phyloP scores from a whole-genome alignment of 2,113 vertebrate species.

The Diadophis punctatus region DNA sequence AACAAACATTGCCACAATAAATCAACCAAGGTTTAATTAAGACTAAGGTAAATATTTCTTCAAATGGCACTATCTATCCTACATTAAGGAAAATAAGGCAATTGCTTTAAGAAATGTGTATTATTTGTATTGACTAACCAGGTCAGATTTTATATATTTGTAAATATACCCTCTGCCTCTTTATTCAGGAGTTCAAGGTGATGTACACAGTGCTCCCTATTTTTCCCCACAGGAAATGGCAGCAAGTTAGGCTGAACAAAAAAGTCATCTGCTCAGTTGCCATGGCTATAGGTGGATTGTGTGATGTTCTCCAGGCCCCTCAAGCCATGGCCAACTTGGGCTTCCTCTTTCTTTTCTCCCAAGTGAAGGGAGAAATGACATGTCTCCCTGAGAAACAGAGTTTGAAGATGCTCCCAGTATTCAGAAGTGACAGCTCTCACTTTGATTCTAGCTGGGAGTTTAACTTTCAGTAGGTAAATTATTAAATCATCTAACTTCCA shows the following conservation, averaged over 20 bases:
- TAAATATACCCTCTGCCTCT: not conserved
- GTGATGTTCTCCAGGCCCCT: not conserved
- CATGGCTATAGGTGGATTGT: not conserved
- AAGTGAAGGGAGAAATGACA: not conserved
- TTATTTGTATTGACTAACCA: not conserved
- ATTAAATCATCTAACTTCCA: not conserved
- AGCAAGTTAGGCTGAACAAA: not conserved
- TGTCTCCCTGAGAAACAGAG: not conserved
- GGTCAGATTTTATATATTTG: not conserved
- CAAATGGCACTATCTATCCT: not conserved
- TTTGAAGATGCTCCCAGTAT: not conserved
- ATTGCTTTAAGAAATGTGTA: not conserved
- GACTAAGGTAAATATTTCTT: not conserved
- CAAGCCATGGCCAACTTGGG: not conserved
- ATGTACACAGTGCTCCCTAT: not conserved
- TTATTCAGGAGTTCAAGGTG: not conserved
- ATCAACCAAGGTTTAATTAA: not conserved
- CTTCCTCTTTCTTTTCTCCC: not conserved
- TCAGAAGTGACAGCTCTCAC: not conserved
- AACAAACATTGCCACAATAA: slow-evolving; percentile 32
- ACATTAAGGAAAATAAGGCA: not conserved
- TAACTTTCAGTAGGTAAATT: not conserved
- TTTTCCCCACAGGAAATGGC: not conserved
- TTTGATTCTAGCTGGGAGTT: not conserved
- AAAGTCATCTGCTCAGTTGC: not conserved